phyloP scores from a whole-genome alignment of 1,140 invertebrate genomes.

The Maniola jurtina region DNA sequence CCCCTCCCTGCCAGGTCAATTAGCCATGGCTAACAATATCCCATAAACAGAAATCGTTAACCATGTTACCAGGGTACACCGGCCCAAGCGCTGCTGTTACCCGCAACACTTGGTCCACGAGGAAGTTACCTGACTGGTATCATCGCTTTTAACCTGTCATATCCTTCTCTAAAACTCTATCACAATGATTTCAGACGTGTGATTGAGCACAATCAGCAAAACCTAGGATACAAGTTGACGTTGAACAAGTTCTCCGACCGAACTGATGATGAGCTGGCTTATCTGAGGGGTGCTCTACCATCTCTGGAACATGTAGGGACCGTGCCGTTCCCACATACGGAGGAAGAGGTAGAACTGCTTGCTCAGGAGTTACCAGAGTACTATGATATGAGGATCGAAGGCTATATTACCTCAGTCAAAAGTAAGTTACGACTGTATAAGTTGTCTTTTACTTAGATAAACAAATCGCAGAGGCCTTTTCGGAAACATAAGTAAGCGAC shows the following conservation, averaged over 20 bases:
- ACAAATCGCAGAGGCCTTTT: too few species aligned
- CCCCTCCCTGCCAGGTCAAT: too few species aligned
- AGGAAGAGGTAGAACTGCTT: constrained; percentile 46
- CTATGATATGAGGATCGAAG: constrained; percentile 92
- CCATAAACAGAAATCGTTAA: too few species aligned
- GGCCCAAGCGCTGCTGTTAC: too few species aligned
- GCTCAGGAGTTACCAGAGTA: constrained; percentile 80
- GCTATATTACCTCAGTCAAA: constrained; percentile 94
- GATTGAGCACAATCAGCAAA: constrained; percentile 47
- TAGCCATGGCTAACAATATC: too few species aligned
- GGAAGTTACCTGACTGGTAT: too few species aligned
- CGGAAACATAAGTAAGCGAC: too few species aligned
- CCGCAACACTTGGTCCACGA: too few species aligned
- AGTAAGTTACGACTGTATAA: constrained; percentile 71
- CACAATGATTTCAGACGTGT: constrained; percentile 27
- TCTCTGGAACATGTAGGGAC: constrained; percentile 68
- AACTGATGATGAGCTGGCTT: constrained; percentile 39
- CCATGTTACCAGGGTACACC: too few species aligned
- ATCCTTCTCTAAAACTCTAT: too few species aligned
- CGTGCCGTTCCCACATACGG: constrained; percentile 83
- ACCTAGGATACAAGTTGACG: constrained; percentile 47
- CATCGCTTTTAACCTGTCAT: too few species aligned
- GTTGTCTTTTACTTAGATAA: too few species aligned
- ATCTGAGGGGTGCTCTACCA: constrained; percentile 35
- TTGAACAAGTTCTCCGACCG: constrained; percentile 57